phyloP scores from a whole-genome alignment of 2,797 vertebrate species.

The Tapirus indicus region DNA sequence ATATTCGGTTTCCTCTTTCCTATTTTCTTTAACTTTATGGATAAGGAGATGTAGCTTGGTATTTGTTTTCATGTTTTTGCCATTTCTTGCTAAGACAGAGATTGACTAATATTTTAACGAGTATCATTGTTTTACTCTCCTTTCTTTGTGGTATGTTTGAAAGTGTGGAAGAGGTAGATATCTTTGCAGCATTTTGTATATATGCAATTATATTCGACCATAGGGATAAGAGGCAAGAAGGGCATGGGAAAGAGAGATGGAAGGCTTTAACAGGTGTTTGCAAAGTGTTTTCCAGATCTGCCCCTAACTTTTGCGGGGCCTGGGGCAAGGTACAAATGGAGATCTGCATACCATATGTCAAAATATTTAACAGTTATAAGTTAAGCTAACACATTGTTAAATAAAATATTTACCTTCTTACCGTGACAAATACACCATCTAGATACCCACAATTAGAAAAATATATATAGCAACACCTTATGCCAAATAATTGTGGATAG shows the following conservation, averaged over 20 bases:
- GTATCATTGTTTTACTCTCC: not conserved
- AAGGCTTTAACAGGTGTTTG: not conserved
- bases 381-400: not conserved
- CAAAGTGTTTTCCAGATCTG: conserved; percentile 12
- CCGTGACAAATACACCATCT: not conserved
- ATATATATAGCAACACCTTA: not conserved
- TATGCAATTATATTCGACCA: not conserved
- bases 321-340: not conserved
- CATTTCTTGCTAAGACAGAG: not conserved
- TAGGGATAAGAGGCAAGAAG: not conserved
- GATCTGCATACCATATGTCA: not conserved
- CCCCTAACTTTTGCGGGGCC: not conserved
- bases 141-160: not conserved
- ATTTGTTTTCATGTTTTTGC: conserved; percentile 1
- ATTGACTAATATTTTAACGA: not conserved
- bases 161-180: not conserved
- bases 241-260: not conserved
- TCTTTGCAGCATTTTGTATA: not conserved
- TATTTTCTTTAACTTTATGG: not conserved
- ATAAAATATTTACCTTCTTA: not conserved
- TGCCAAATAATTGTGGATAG: not conserved
- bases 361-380: not conserved
- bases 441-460: not conserved
- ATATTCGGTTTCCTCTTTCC: not conserved
- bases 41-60: not conserved